phyloP scores from a whole-genome alignment of 2,888 invertebrate genomes.

The Tortrix viridana region DNA sequence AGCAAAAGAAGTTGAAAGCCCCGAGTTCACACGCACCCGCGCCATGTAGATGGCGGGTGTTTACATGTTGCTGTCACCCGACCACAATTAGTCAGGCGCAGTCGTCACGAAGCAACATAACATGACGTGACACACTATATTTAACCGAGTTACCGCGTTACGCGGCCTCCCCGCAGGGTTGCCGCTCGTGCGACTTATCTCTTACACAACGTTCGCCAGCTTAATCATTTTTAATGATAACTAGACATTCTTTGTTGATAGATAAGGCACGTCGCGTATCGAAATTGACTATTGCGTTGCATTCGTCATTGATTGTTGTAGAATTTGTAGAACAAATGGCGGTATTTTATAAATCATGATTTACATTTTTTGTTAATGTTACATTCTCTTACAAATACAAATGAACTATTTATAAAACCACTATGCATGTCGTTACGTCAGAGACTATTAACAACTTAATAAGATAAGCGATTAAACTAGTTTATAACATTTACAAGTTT shows the following conservation, averaged over 20 bases:
- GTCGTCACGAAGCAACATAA: slow-evolving; percentile 4
- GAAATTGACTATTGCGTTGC: not conserved
- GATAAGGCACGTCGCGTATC: not conserved
- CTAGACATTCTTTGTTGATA: not conserved
- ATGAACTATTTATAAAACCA: too few relatives aligned
- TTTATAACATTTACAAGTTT: too few relatives aligned
- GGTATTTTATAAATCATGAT: too few relatives aligned
- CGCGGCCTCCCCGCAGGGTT: slow-evolving; percentile 22
- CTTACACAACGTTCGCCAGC: not conserved
- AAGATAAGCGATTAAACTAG: too few relatives aligned
- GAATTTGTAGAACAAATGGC: too few relatives aligned
- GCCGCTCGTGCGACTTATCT: not conserved
- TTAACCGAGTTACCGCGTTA: slow-evolving; percentile 35
- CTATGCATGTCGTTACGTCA: too few relatives aligned
- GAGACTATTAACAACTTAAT: too few relatives aligned
- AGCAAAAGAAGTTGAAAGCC: too few relatives aligned
- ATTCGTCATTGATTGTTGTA: too few relatives aligned
- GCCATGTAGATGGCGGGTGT: not conserved
- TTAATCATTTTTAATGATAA: not conserved
- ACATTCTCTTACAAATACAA: too few relatives aligned
- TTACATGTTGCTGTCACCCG: slow-evolving; percentile 13
- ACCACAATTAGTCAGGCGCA: slow-evolving; percentile 16
- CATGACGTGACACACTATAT: slow-evolving; percentile 33
- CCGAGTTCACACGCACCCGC: too few relatives aligned
- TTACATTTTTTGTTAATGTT: too few relatives aligned